These are phyloP conservation scores for Cyprinodon variegatus DNA, from an alignment of 2,113 vertebrate genomes.

Conservation along the genomic window DNA sequence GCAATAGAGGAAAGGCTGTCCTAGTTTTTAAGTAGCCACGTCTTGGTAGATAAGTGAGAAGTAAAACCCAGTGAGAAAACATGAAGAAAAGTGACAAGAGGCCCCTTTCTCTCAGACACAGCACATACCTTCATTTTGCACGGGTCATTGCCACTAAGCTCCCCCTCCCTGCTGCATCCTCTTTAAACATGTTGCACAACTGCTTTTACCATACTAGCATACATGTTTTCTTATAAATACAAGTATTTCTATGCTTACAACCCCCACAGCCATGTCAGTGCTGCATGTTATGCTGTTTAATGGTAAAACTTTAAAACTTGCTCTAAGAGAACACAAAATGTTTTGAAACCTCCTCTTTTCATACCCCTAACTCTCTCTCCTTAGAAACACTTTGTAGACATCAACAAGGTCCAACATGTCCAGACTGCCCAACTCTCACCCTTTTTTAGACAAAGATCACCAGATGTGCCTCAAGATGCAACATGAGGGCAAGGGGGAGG, in stretches of 20 bases:
- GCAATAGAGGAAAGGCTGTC: conserved; percentile 30
- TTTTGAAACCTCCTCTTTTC: no score
- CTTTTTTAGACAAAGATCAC: conserved; percentile 46
- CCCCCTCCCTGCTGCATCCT: conserved; percentile 33
- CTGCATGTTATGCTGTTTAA: conserved; percentile 4
- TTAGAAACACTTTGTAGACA: neutral
- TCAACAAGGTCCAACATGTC: conserved; percentile 3
- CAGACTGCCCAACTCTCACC: conserved; percentile 25
- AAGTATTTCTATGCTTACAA: neutral
- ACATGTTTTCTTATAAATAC: neutral
- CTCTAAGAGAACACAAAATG: neutral
- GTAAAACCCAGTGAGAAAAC: conserved; percentile 25
- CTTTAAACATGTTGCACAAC: conserved; percentile 6
- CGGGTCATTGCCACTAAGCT: conserved; percentile 49
- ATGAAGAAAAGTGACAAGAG: conserved; percentile 44
- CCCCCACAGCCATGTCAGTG: neutral
- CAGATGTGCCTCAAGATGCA: conserved; percentile 71
- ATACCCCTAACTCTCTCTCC: neutral
- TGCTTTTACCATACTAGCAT: conserved; percentile 7
- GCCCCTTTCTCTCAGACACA: conserved; percentile 57
- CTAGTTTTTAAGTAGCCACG: conserved; percentile 65
- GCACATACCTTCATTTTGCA: conserved; percentile 63
- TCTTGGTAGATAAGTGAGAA: conserved; percentile 32
- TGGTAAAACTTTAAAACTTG: neutral
- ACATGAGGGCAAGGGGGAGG: conserved; percentile 56